Percentiles rank a stretch among this genome's conserved stretches.
Conservation (phyloP, 2,113 vertebrate genomes). For the Seriola rivoliana region DNA sequence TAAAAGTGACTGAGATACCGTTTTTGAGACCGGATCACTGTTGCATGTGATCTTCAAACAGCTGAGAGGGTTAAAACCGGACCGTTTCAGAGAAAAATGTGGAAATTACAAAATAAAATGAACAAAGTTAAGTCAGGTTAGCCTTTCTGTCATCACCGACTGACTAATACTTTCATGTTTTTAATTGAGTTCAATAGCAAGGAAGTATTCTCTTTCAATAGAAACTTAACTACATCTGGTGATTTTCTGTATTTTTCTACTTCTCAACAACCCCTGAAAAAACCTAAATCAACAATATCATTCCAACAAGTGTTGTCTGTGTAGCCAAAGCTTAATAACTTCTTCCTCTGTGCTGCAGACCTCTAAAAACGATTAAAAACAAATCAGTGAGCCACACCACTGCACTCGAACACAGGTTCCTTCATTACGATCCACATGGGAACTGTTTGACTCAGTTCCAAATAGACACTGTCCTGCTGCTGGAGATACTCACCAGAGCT, state of each 20-base stretch:
- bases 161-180: background rate
- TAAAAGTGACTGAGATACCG: background rate
- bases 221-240: no score
- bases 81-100: constrained; percentile 9
- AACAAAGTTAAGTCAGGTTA: background rate
- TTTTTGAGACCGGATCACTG: background rate
- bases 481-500: background rate
- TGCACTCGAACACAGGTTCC: background rate
- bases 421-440: background rate
- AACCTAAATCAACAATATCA: no score
- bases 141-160: background rate
- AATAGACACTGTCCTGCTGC: background rate
- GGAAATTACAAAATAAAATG: constrained; percentile 11
- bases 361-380: no score
- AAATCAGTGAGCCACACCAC: no score
- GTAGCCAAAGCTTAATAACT: no score
- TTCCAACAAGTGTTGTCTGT: no score
- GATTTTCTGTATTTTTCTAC: no score
- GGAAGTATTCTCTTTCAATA: no score
- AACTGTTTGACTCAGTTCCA: no score
- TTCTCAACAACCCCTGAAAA: no score
- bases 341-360: no score
- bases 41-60: background rate
- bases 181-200: no score
- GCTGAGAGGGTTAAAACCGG: background rate